Evolutionary conservation across 2,888 invertebrate species (phyloP), one percentile per base, ranked within the genome.

Genomic region (Nemotelus nigrinus): DNA sequence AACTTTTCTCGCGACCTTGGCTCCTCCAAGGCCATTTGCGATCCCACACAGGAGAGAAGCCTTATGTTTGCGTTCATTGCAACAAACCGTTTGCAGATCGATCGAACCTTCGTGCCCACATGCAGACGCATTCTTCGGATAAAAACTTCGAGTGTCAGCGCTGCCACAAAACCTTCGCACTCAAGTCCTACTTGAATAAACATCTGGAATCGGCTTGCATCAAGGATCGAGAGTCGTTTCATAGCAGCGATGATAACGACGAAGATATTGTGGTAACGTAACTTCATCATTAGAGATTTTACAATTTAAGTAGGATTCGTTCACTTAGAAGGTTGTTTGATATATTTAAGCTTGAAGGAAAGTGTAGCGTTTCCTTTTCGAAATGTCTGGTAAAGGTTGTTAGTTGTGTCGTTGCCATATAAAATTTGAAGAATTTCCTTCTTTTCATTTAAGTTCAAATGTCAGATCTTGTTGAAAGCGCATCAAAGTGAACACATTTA

Each of bases 1-100:
- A 98, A 87, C 92, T 95, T 84, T 98, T 99, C 89, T 96, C 96
- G 41, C 90, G 98, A 57, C 97, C 97, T 39, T 98, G 98, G 98
- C 90, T 98, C 77, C 90, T 96, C 74, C 95, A 95, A 84, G 95
- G 95, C 0, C 96, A 96, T 84, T 88, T 94, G 81, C 90, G 96
- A 65, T 96, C 96, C 10, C 98, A 98, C 88, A 97, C 97, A 0
- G 96, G 96, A 1, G 96, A 96, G 88, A 96, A 96, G 86, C 97
- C 98, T 0, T 98, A 95, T 88, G 94, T 93, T n/a, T 98, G 98
- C 86, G 94, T 93, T 39, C 93, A 94, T 84, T 98, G 98, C 87
- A 95, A 95, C 81, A 97, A 97, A 86, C 94, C 96, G 1, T 98
- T 98, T 86, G 97, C 97, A 8, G 97, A 98, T 88, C 91, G 97